A percentile compares a stretch with the other conserved stretches of the same genome.
Evolutionary conservation across 92 coral and sea anemone genomes (phyloP).

Genomic region (Siderastrea radians): DNA sequence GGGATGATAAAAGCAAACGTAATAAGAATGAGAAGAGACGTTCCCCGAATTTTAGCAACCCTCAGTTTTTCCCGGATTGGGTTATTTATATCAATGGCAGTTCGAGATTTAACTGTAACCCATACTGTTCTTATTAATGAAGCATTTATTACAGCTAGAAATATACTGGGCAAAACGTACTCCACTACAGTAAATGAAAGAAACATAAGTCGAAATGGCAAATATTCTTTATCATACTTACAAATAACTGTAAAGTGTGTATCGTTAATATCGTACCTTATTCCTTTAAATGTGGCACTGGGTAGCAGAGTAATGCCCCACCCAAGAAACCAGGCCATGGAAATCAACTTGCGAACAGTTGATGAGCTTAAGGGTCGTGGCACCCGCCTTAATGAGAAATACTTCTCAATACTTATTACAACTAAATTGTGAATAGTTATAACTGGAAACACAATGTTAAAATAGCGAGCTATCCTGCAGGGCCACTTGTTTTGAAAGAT

Average conservation of each 20-base stretch:
- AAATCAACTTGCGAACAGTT: slow-evolving; percentile 15
- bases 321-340: slow-evolving; percentile 12
- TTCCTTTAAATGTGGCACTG: not conserved
- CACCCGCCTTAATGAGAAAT: slow-evolving; percentile 16
- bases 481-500: not conserved
- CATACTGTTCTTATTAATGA: slow-evolving; percentile 8
- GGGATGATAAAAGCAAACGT: not conserved
- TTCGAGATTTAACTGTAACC: not conserved
- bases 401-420: slow-evolving; percentile 13
- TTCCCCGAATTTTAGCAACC: slow-evolving; percentile 4
- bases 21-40: not conserved
- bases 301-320: not conserved
- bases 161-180: slow-evolving; percentile 2
- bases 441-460: slow-evolving; percentile 21
- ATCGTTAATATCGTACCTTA: not conserved
- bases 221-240: slow-evolving; percentile 12
- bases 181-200: not conserved
- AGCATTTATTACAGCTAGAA: not conserved
- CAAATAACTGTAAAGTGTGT: not conserved
- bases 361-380: slow-evolving; percentile 1
- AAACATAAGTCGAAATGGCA: slow-evolving; percentile 10
- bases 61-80: not conserved
- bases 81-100: not conserved
- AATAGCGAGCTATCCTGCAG: slow-evolving; percentile 4
- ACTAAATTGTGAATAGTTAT: slow-evolving; percentile 11